Base-by-base conservation (phyloP, 2,113 vertebrate species). In the Psephotus haematonotus region DNA sequence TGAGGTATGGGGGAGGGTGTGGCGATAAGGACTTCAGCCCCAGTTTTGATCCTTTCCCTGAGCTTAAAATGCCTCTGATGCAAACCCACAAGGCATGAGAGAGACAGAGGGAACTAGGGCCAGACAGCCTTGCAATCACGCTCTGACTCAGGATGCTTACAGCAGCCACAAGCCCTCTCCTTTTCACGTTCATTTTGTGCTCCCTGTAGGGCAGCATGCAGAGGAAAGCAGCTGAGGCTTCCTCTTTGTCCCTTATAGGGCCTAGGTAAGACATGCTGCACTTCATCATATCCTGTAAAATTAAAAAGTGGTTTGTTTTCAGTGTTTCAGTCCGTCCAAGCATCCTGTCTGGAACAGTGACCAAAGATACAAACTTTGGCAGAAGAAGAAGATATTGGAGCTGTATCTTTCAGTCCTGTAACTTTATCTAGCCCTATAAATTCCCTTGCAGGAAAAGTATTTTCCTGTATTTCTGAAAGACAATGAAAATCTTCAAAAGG, bases 331-430 rank as follows among this genome's bases (percentile, higher is more conserved):
- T 55, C 23, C 22, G 50, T 9, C 17, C 33, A 60, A 41, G 52
- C 18, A 63, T 23, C 10, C 43, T 16, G 11, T 24, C 31, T 31
- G 62, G 23, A 92, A 49, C 19, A 1, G 0, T 13, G 37, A 57
- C 8, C 28, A 35, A 79, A 53, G 16, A n/a, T 6, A 77, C 23
- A 64, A 57, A 35, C 15, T 28, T 25, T 19, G 3, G 7, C 17
- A 7, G 22, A 2, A 78, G 22, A 2, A 78, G 12, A 81, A 75
- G 33, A 81, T 28, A 49, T 0, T 17, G 8, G 17, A 75, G 35
- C 10, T 1, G 0, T 11, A 25, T 4, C 11, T 28, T 53, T 67
- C 13, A 41, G 60, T 8, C 7, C 17, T 44, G 2, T 29, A 46
- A 39, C 13, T 39, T 74, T 62, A 60, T 9, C 35, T 4, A 89